Evolutionary conservation across 1,140 invertebrate species (phyloP).

Genomic region (Dreissena rostriformis): DNA sequence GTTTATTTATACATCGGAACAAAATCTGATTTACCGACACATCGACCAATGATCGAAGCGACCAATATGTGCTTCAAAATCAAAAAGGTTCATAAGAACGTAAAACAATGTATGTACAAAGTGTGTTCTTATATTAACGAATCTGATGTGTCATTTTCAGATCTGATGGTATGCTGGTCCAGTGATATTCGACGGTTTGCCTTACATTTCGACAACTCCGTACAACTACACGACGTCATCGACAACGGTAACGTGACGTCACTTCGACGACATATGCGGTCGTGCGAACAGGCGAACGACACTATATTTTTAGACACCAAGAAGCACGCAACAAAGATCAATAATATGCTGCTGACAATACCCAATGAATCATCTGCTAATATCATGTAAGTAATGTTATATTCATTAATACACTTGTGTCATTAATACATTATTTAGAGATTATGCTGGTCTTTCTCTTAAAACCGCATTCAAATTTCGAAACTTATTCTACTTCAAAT

Average conservation of each 20-base stretch:
- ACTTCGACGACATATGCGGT: not conserved
- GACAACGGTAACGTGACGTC: not conserved
- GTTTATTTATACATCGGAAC: too few species aligned
- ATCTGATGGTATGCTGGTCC: slow-evolving; percentile 28
- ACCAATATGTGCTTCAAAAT: too few species aligned
- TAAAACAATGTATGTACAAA: too few species aligned
- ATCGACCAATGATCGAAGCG: too few species aligned
- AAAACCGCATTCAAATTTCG: not conserved
- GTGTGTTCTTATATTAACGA: too few species aligned
- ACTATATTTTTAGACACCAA: slow-evolving; percentile 16
- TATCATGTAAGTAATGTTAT: slow-evolving; percentile 29
- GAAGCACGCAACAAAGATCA: not conserved
- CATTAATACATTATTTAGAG: not conserved
- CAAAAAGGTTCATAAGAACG: too few species aligned
- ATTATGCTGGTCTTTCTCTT: not conserved
- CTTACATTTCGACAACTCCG: slow-evolving; percentile 33
- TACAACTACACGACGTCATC: slow-evolving; percentile 18
- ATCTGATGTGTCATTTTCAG: not conserved
- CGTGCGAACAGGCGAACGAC: slow-evolving; percentile 16
- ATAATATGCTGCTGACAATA: slow-evolving; percentile 14
- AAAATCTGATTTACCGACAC: too few species aligned
- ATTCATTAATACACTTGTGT: not conserved
- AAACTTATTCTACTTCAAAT: not conserved
- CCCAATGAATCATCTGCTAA: not conserved
- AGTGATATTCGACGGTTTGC: slow-evolving; percentile 30